Base-by-base conservation (phyloP, 2,888 invertebrate species). In the Drosophila multiciliata region DNA sequence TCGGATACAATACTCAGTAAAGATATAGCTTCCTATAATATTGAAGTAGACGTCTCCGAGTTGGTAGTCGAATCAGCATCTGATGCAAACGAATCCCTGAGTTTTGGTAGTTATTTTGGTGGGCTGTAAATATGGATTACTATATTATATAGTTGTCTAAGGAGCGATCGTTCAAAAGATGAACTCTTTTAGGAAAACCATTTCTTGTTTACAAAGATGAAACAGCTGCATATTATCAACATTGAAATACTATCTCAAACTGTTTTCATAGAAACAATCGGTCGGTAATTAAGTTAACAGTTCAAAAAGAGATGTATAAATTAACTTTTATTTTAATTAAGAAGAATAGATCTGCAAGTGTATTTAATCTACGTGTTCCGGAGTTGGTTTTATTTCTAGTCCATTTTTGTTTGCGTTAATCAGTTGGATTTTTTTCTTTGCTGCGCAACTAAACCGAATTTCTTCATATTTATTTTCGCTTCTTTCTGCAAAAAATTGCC, bases 401-500 rank as follows among this genome's bases (percentile, higher is more conserved):
- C 3, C 11, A 15, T 5, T 59, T 59, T 58, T 1, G 20, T 45
- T 69, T 69, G 70, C 71, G 50, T 42, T 5, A 20, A 29, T 52
- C 38, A 64, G 75, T 80, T 76, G 61, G 82, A 63, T 38, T 45
- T 72, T 67, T 29, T 53, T 8, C 38, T 53, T 50, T 64, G 38
- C 45, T 60, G 42, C 15, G 40, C 38, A 62, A 85, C 65, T 68
- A 50, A 70, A 82, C 68, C 35, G 40, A 72, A 67, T 63, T 53
- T 65, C 64, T 50, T 52, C 48, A 55, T 66, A 65, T 66, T 66
- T 66, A 66, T 77, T 80, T 78, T 70, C 45, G 75, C 89, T 78
- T 82, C 71, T 82, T 82, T 85, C 50, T 66, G 82, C 80, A 80
- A 67, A 74, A 73, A 75, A 68, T 73, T 77, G 55, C 57, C 67